Evolutionary conservation across 2,113 vertebrate species (phyloP).

Genomic region (Oophaga pumilio): DNA sequence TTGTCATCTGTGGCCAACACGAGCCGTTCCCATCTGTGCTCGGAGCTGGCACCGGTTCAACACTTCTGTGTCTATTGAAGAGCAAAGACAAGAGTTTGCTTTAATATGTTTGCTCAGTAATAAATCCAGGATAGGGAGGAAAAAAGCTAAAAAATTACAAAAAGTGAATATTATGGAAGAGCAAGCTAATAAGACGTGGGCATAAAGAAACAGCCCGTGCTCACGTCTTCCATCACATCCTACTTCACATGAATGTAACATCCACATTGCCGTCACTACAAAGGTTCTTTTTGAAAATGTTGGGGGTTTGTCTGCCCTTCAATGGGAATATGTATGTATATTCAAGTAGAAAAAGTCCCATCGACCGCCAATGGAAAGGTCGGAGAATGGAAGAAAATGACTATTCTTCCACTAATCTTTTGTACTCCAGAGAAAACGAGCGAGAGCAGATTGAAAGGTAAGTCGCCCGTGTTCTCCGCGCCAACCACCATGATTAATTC

Average conservation of each 20-base stretch:
- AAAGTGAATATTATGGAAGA: background rate
- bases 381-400: background rate
- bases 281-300: background rate
- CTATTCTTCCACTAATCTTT: conserved; percentile 1
- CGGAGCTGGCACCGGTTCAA: conserved; percentile 24
- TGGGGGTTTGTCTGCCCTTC: background rate
- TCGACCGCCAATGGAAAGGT: background rate
- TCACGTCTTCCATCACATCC: background rate
- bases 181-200: background rate
- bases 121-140: background rate
- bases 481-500: conserved; percentile 20
- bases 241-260: background rate
- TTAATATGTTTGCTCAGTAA: conserved; percentile 19
- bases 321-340: conserved; percentile 12
- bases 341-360: background rate
- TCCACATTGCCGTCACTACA: background rate
- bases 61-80: conserved; percentile 19
- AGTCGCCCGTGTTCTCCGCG: background rate
- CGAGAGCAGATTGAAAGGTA: conserved; percentile 1
- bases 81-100: conserved; percentile 17
- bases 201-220: background rate
- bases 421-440: background rate
- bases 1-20: conserved; percentile 5
- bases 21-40: conserved; percentile 12
- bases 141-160: background rate